Evolutionary conservation across 2,888 invertebrate genomes (phyloP).

Genomic region (Drosophila neutralis): DNA sequence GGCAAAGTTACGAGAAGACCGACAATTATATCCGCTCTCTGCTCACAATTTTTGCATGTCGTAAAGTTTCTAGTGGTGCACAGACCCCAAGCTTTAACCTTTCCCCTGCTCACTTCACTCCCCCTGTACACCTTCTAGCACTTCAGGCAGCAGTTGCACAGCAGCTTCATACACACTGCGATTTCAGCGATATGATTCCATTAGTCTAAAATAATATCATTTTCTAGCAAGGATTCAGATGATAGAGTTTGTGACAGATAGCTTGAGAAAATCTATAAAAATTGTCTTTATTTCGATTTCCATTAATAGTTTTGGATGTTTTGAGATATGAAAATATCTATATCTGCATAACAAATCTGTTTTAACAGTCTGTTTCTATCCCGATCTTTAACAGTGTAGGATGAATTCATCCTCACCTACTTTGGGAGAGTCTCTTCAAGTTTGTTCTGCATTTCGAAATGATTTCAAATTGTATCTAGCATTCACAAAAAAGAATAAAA

Average conservation of each 20-base stretch:
- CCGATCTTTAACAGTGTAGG: background rate
- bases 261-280: background rate
- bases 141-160: constrained; percentile 29
- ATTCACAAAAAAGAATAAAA: background rate
- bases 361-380: background rate
- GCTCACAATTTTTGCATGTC: constrained; percentile 81
- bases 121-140: background rate
- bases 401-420: background rate
- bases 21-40: constrained; percentile 82
- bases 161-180: constrained; percentile 38
- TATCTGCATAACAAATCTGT: background rate
- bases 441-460: background rate
- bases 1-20: constrained; percentile 81
- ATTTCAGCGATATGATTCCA: constrained; percentile 10
- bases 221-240: background rate
- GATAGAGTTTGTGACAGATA: too few relatives aligned
- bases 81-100: constrained; percentile 49
- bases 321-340: background rate
- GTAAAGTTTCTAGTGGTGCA: constrained; percentile 79
- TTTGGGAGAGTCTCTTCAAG: background rate
- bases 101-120: constrained; percentile 3
- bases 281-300: background rate
- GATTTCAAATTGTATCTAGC: too few relatives aligned
- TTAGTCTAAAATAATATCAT: background rate
- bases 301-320: background rate